Base-by-base conservation (phyloP, 2,113 vertebrate genomes). In the Xiphorhynchus elegans region DNA sequence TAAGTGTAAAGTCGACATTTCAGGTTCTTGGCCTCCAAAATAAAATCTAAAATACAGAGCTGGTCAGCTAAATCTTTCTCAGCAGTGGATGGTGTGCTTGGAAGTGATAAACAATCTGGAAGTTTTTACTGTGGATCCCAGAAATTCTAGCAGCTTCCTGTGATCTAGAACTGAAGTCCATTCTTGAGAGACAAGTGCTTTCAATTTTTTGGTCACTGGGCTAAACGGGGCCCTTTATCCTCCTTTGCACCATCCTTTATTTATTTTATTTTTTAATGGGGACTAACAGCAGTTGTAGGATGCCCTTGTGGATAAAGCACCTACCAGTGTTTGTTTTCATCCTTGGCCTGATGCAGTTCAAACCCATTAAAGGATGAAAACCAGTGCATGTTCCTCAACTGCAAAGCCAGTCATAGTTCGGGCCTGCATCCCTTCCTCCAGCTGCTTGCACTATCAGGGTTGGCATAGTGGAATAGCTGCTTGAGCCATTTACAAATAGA, bases 21-120 rank as follows among this genome's bases (percentile, higher is more conserved):
- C 42, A 66, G 63, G 14, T 81, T 94, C 44, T 40, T 46, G 39
- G 37, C 37, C 55, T 74, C 47, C 60, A 70, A 66, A 95, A 68
- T 37, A n/a, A 70, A 85, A 66, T 52, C 25, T 64, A 26, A 90
- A 79, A 46, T 76, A 23, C 14, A 82, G 66, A 64, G 29, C 11
- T 35, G 9, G 33, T 44, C 55, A 89, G 2, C 44, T 85, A 11
- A 29, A 29, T 49, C n/a, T 75, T 75, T 24, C 63, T 52, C 9
- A 64, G 49, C 7, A 4, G 15, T 55, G 35, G 47, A 24, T 44
- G 25, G 14, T 4, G 0, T 0, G 0, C 46, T 37, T 81, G 63
- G 53, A 64, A 60, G n/a, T 76, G 58, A 53, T 68, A 44, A 89
- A 74, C 24, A 58, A 6, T 67, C 33, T 59, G 44, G 26, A 87